Evolutionary conservation across 2,797 vertebrate species (phyloP), one percentile per base, ranked within the genome.

Genomic region (Chanos chanos): DNA sequence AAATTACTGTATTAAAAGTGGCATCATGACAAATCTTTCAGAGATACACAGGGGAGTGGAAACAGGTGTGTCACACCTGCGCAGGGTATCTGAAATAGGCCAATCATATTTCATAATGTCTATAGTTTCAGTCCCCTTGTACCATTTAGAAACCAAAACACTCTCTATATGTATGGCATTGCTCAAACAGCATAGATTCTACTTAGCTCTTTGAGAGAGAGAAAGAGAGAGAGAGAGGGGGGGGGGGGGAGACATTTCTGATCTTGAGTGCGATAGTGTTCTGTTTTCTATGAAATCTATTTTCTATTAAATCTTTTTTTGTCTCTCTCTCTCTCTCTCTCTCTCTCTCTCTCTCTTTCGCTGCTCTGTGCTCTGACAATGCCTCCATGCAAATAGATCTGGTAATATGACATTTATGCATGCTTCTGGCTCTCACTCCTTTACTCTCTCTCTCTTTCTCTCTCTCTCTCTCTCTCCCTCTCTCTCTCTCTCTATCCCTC

Each of bases 261-360:
- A 66, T 70, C 63, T 70, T 41, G 53, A 55, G n/a, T 30, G 58
- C 41, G 66, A 70, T 49, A 58, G 48, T 43, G 16, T 24, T 15
- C 41, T 13, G 7, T 36, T 28, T n/a, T 24, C 47, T 22, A 15
- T 3, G n/a, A 25, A 61, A 44, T 66, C 41, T 13, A 7, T 36
- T 28, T n/a, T 24, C 47, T 22, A 15, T 3, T n/a, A 25, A 61
- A 44, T 66, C n/a, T n/a, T 68, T 68, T 54, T 57, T 52, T 16
- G 52, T 49, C 7, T 49, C 62, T 13, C 34, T 57, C 45, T 51
- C 41, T 25, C 5, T 7, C 2, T 15, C 25, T 12, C 34, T 7
- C 12, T 18, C 25, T 19, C 31, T 13, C 12, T 25, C 22, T 10
- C 7, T 27, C 2, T 21, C 9, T 31, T 12, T 4, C 41, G 15